Percentiles rank a stretch among this genome's conserved stretches.
Conservation (phyloP, 2,888 invertebrate genomes). For the Stenurella melanura region DNA sequence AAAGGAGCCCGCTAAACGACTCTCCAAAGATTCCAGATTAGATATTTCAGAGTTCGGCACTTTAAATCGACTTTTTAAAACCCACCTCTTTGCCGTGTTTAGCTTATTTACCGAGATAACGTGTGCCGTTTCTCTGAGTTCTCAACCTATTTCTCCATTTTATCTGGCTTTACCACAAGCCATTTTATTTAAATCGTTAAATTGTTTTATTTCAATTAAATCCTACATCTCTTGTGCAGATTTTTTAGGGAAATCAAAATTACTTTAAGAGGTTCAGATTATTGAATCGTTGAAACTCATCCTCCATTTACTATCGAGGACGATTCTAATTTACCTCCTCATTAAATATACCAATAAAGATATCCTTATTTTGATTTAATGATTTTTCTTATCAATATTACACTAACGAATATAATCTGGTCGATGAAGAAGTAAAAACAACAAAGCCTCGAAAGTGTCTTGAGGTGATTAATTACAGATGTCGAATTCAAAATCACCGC, state of each 20-base stretch:
- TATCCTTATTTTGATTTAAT: too few relatives aligned
- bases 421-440: too few relatives aligned
- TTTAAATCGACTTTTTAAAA: conserved; percentile 71
- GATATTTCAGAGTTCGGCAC: conserved; percentile 67
- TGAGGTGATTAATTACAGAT: too few relatives aligned
- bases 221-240: conserved; percentile 8
- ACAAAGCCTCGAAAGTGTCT: too few relatives aligned
- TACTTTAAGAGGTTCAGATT: neutral
- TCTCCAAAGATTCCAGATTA: conserved; percentile 71
- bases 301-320: neutral
- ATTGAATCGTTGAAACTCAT: neutral
- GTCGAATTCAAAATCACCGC: too few relatives aligned
- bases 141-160: conserved; percentile 43
- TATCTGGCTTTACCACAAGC: conserved; percentile 49
- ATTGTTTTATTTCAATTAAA: conserved; percentile 53
- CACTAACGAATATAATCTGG: too few relatives aligned
- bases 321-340: neutral
- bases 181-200: conserved; percentile 32
- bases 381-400: too few relatives aligned
- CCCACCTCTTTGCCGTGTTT: conserved; percentile 52
- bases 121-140: conserved; percentile 40
- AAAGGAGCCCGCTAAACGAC: conserved; percentile 68
- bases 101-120: conserved; percentile 55
- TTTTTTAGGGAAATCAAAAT: conserved; percentile 13
- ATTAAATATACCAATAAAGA: neutral